These are phyloP conservation scores for Lophotis ruficrista DNA, from an alignment of 2,113 vertebrate species.

Conservation along the genomic window DNA sequence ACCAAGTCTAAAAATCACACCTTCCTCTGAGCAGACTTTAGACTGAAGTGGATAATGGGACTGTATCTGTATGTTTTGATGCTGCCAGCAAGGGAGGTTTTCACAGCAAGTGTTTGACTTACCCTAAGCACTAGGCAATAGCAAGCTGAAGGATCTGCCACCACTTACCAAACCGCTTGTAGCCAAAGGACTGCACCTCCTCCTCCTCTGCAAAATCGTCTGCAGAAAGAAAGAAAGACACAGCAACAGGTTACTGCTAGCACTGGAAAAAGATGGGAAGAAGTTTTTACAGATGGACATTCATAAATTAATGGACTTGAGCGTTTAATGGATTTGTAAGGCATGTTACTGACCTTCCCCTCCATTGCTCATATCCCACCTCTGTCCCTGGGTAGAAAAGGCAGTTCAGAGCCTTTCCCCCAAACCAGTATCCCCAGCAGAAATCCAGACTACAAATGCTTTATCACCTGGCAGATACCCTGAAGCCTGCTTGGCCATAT, in stretches of 20 bases:
- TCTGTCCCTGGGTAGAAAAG: neutral
- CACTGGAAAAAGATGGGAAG: neutral
- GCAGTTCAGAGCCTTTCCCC: neutral
- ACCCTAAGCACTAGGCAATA: neutral
- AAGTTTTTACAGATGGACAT: neutral
- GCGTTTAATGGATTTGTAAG: neutral
- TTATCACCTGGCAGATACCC: neutral
- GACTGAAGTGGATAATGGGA: neutral
- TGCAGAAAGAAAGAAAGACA: slow-evolving; percentile 72
- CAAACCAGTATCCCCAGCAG: neutral
- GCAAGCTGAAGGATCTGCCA: neutral
- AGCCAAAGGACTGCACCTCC: slow-evolving; percentile 98
- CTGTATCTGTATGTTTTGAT: neutral
- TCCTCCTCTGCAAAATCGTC: slow-evolving; percentile 98
- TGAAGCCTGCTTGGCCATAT: neutral
- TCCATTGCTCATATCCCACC: neutral
- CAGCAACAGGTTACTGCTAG: neutral
- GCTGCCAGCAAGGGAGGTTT: neutral
- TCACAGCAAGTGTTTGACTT: neutral
- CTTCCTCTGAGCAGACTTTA: neutral
- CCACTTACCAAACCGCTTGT: slow-evolving; percentile 97
- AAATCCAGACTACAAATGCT: neutral
- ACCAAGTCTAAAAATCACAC: neutral
- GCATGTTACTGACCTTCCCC: neutral
- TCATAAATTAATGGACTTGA: neutral